These are phyloP conservation scores for Limnothrissa miodon DNA, from an alignment of 2,113 vertebrate genomes.

Conservation along the genomic window DNA sequence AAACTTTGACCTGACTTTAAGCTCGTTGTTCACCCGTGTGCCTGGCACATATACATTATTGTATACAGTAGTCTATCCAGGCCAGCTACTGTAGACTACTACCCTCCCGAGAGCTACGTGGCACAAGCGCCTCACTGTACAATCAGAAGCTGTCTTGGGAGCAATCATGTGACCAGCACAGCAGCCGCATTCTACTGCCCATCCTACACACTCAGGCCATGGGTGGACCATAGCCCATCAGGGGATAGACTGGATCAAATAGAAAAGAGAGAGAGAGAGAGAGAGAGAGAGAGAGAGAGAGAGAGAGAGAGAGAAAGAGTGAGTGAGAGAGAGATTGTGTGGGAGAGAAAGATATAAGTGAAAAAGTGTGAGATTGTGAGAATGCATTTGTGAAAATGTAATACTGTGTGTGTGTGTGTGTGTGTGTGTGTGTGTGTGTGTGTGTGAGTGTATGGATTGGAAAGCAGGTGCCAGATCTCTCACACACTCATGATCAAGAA, in stretches of 20 bases:
- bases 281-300: not conserved
- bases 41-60: not conserved
- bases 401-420: slow-evolving; percentile 7
- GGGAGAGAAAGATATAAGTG: not conserved
- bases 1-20: not conserved
- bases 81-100: not conserved
- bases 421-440: not conserved
- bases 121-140: not conserved
- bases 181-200: not conserved
- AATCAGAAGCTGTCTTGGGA: not conserved
- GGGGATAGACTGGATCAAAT: not conserved
- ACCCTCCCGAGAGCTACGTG: not conserved
- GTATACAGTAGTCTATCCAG: not conserved
- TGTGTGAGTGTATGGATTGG: slow-evolving; percentile 3
- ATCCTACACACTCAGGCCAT: slow-evolving; percentile 27
- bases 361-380: not conserved
- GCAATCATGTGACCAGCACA: not conserved
- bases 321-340: not conserved
- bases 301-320: not conserved
- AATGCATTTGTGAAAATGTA: not conserved
- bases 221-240: not conserved
- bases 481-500: slow-evolving; percentile 16
- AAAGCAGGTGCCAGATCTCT: slow-evolving; percentile 33
- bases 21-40: not conserved
- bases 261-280: not conserved